A percentile compares a stretch with the other conserved stretches of the same genome.
These are phyloP conservation scores for Scelioninae gen. 2 DNA, from an alignment of 2,888 invertebrate genomes.

Conservation along the genomic window DNA sequence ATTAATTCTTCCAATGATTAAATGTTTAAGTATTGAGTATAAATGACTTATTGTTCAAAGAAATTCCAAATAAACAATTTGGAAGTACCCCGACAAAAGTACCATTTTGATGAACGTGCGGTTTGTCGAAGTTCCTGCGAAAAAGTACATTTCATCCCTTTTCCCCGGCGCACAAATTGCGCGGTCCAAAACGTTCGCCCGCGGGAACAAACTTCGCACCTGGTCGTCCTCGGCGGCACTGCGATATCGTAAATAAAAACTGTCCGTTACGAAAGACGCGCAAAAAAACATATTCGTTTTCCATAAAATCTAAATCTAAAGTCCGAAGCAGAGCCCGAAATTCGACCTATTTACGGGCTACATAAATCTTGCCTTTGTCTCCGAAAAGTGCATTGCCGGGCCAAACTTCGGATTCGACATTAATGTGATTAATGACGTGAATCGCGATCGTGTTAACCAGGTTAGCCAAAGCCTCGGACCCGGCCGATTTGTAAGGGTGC, in stretches of 20 bases:
- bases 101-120: no score
- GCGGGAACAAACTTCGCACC: conserved; percentile 4
- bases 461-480: conserved; percentile 28
- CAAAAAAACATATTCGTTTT: conserved; percentile 16
- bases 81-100: no score
- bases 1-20: no score
- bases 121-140: no score
- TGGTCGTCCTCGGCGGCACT: conserved; percentile 10
- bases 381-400: conserved; percentile 23
- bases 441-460: conserved; percentile 51
- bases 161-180: no score
- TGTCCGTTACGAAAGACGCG: neutral
- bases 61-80: no score
- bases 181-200: no score
- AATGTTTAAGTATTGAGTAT: no score
- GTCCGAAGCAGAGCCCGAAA: neutral
- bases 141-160: no score
- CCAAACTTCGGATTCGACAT: conserved; percentile 48
- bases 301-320: conserved; percentile 1
- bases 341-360: neutral
- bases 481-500: conserved; percentile 54
- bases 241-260: conserved; percentile 25
- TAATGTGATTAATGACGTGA: conserved; percentile 57
- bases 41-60: no score
- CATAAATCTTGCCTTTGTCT: conserved; percentile 35